Conservation (phyloP, 2,797 vertebrate species). For the Helostoma temminkii region DNA sequence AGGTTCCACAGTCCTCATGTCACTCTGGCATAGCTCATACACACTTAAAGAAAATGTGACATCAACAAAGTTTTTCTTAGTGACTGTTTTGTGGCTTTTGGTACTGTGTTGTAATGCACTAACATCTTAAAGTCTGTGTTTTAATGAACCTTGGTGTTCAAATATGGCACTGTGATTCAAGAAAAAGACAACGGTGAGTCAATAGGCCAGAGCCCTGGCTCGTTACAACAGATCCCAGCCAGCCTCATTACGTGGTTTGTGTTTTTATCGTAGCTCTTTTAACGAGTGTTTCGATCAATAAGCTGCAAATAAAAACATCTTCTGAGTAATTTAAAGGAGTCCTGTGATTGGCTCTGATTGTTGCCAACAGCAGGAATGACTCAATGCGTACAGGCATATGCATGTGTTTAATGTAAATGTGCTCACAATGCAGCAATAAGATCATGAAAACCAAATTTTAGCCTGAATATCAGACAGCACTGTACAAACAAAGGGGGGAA, state of each 20-base stretch:
- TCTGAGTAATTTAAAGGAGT: too few species aligned
- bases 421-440: neutral
- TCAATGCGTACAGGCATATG: neutral
- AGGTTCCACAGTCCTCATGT: too few species aligned
- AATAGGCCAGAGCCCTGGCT: neutral
- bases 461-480: neutral
- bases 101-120: neutral
- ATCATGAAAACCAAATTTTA: neutral
- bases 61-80: too few species aligned
- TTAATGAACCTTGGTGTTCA: too few species aligned
- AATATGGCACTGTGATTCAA: neutral
- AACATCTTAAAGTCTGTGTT: slow-evolving; percentile 19
- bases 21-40: too few species aligned
- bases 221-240: slow-evolving; percentile 2
- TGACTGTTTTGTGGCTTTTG: too few species aligned
- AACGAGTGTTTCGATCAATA: slow-evolving; percentile 4
- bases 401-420: slow-evolving; percentile 7
- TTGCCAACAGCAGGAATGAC: slow-evolving; percentile 19
- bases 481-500: neutral
- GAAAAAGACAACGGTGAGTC: neutral
- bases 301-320: slow-evolving; percentile 25
- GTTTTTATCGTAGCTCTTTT: slow-evolving; percentile 17
- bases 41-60: too few species aligned
- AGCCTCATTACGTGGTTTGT: slow-evolving; percentile 6
- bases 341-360: slow-evolving; percentile 25